phyloP scores from a whole-genome alignment of 1,140 invertebrate genomes.

The Drosophila cardini region DNA sequence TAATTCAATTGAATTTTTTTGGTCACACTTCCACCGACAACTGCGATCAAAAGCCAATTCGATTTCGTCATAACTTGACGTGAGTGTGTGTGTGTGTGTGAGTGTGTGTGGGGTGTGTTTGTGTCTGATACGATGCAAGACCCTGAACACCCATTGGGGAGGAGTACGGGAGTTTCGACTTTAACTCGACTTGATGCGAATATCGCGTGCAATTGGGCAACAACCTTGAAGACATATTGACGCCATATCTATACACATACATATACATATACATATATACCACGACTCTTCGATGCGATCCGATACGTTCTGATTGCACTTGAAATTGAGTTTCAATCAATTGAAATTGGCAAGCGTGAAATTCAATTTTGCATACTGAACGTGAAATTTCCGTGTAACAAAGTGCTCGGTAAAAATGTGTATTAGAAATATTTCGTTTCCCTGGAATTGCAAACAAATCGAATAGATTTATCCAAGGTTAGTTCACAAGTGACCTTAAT shows the following conservation, averaged over 20 bases:
- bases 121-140: neutral
- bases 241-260: slow-evolving; percentile 11
- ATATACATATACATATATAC: slow-evolving; percentile 12
- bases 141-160: slow-evolving; percentile 31
- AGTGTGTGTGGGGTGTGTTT: no score
- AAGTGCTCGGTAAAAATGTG: slow-evolving; percentile 27
- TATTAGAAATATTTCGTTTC: slow-evolving; percentile 9
- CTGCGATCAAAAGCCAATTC: slow-evolving; percentile 46
- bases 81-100: neutral
- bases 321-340: slow-evolving; percentile 27
- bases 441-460: slow-evolving; percentile 28
- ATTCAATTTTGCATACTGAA: slow-evolving; percentile 51
- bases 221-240: slow-evolving; percentile 61
- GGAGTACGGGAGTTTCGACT: slow-evolving; percentile 6
- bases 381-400: slow-evolving; percentile 49
- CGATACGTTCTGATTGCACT: no score
- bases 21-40: slow-evolving; percentile 63
- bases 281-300: neutral
- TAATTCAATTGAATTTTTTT: slow-evolving; percentile 74
- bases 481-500: slow-evolving; percentile 23
- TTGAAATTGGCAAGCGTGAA: slow-evolving; percentile 12
- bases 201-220: slow-evolving; percentile 60
- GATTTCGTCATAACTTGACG: slow-evolving; percentile 64
- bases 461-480: slow-evolving; percentile 24
- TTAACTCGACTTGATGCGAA: slow-evolving; percentile 50